Evolutionary conservation across 2,888 invertebrate species (phyloP).

Genomic region (Drosophila limbata): DNA sequence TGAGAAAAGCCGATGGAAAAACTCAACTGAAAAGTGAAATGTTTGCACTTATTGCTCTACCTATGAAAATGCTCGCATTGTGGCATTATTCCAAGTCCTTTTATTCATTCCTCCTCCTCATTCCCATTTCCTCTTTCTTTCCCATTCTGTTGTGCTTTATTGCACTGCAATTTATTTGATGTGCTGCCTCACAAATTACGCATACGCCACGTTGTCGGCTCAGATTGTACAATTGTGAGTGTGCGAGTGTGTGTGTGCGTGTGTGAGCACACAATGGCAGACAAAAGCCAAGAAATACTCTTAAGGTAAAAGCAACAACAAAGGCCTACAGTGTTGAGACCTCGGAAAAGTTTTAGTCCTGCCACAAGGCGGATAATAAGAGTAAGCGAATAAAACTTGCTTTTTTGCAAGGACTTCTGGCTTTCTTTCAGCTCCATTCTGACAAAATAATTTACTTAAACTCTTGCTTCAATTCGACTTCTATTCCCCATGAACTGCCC

Average conservation of each 20-base stretch:
- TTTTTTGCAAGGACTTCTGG: constrained; percentile 5
- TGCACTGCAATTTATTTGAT: constrained; percentile 68
- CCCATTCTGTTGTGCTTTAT: constrained; percentile 41
- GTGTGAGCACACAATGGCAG: constrained; percentile 23
- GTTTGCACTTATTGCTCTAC: constrained; percentile 53
- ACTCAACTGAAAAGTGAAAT: constrained; percentile 58
- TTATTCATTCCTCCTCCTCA: not conserved
- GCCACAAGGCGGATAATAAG: constrained; percentile 40
- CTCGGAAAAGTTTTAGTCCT: constrained; percentile 43
- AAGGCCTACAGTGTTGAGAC: constrained; percentile 14
- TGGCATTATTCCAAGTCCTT: constrained; percentile 29
- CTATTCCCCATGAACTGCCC: constrained; percentile 16
- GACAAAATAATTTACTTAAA: constrained; percentile 62
- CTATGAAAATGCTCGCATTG: constrained; percentile 37
- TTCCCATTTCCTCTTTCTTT: not conserved
- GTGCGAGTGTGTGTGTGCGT: not conserved
- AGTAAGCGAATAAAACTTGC: constrained; percentile 52
- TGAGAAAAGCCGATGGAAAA: constrained; percentile 6
- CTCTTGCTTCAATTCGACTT: constrained; percentile 45
- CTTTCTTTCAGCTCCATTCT: constrained; percentile 7
- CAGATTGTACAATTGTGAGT: constrained; percentile 23
- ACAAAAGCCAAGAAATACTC: constrained; percentile 27
- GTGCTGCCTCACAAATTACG: constrained; percentile 64
- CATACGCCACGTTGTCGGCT: constrained; percentile 50
- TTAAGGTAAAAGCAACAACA: constrained; percentile 34